These are phyloP conservation scores for Callosobruchus maculatus DNA, from an alignment of 2,888 invertebrate genomes.

Conservation along the genomic window DNA sequence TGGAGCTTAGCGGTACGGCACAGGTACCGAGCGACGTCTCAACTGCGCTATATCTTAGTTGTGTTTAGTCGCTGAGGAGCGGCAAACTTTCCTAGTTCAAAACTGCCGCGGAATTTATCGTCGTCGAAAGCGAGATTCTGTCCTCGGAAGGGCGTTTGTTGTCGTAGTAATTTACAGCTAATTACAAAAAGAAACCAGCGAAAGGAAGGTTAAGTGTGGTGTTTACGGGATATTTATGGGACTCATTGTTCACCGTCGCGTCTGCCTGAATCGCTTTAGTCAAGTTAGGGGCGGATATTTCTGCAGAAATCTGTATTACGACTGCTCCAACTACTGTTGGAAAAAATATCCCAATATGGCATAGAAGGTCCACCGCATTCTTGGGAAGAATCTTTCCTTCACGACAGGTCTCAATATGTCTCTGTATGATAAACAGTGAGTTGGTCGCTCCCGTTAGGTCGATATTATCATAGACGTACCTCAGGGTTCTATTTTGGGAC, in stretches of 20 bases:
- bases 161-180: background rate
- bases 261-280: background rate
- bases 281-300: background rate
- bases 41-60: background rate
- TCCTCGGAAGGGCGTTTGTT: background rate
- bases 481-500: too few relatives aligned
- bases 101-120: background rate
- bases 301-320: background rate
- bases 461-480: too few relatives aligned
- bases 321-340: too few relatives aligned
- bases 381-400: too few relatives aligned
- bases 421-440: too few relatives aligned
- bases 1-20: too few relatives aligned
- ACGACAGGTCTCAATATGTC: too few relatives aligned
- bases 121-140: background rate
- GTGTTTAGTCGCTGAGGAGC: background rate
- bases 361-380: too few relatives aligned
- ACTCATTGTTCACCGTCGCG: background rate
- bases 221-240: background rate
- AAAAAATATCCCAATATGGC: too few relatives aligned
- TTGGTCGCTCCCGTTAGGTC: too few relatives aligned
- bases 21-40: background rate
- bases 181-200: background rate
- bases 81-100: background rate
- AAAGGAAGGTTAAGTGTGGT: background rate